These are phyloP conservation scores for Sericinus montela DNA, from an alignment of 2,888 invertebrate genomes.

Conservation along the genomic window DNA sequence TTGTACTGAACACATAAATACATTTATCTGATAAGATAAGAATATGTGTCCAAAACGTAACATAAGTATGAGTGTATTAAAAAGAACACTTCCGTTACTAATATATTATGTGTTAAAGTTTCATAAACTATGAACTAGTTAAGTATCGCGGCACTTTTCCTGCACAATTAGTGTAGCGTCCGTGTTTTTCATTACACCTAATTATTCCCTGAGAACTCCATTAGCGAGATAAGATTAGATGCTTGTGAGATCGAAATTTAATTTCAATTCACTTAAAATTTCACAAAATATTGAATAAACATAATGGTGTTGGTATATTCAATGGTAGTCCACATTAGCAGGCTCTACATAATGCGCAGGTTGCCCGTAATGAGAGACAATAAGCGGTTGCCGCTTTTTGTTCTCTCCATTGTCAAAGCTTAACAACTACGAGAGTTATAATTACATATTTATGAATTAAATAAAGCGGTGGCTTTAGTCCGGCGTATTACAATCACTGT, in stretches of 20 bases:
- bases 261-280: constrained; percentile 40
- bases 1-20: too few species aligned
- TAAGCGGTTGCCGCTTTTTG: constrained; percentile 47
- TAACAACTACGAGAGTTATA: constrained; percentile 56
- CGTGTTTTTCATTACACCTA: constrained; percentile 53
- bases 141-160: constrained; percentile 23
- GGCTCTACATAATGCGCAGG: constrained; percentile 52
- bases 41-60: too few species aligned
- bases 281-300: constrained; percentile 66
- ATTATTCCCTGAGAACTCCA: constrained; percentile 56
- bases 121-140: too few species aligned
- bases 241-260: constrained; percentile 30
- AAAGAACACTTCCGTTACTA: constrained; percentile 2
- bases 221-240: constrained; percentile 34
- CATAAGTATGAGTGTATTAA: too few species aligned
- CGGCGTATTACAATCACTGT: constrained; percentile 67
- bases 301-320: constrained; percentile 49
- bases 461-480: constrained; percentile 53
- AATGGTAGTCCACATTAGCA: constrained; percentile 47
- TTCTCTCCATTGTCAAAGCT: constrained; percentile 71
- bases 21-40: too few species aligned
- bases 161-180: constrained; percentile 37
- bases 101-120: constrained; percentile 1
- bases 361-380: constrained; percentile 62
- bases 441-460: constrained; percentile 67